These are phyloP conservation scores for Pocota personata DNA, from an alignment of 2,888 invertebrate genomes.

Conservation along the genomic window DNA sequence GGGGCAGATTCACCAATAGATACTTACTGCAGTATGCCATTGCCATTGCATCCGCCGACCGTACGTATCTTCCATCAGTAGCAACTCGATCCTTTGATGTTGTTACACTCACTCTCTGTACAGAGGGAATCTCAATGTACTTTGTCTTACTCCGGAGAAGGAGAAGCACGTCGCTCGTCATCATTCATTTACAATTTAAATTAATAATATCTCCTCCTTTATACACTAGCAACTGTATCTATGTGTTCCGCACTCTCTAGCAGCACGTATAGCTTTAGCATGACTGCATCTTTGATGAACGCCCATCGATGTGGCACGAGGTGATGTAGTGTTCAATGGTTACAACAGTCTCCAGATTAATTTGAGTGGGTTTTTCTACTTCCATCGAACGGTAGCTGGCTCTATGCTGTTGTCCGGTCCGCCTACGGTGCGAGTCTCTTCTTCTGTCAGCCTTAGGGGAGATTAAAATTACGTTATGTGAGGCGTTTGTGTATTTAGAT, in stretches of 20 bases:
- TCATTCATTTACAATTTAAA: constrained; percentile 72
- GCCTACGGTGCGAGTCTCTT: constrained; percentile 43
- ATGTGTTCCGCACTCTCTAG: background rate
- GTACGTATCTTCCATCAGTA: constrained; percentile 34
- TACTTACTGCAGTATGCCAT: constrained; percentile 60
- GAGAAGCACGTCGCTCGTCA: constrained; percentile 60
- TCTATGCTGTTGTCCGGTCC: constrained; percentile 37
- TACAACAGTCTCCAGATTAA: constrained; percentile 65
- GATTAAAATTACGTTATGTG: constrained; percentile 66
- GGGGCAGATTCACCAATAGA: constrained; percentile 62
- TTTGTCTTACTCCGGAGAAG: constrained; percentile 22
- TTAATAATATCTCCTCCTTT: constrained; percentile 71
- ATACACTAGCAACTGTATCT: constrained; percentile 51
- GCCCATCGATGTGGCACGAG: constrained; percentile 46
- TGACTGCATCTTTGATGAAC: constrained; percentile 68
- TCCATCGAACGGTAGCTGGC: constrained; percentile 53
- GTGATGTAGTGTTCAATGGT: constrained; percentile 47
- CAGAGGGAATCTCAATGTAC: constrained; percentile 22
- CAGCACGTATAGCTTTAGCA: background rate
- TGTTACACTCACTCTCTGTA: constrained; percentile 9
- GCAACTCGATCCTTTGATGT: constrained; percentile 68
- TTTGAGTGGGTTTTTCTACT: constrained; percentile 52
- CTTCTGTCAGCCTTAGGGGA: constrained; percentile 44
- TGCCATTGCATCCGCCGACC: constrained; percentile 65
- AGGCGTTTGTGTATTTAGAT: constrained; percentile 64